Conservation (phyloP, 2,797 vertebrate genomes). For the Anolis apletophallus region DNA sequence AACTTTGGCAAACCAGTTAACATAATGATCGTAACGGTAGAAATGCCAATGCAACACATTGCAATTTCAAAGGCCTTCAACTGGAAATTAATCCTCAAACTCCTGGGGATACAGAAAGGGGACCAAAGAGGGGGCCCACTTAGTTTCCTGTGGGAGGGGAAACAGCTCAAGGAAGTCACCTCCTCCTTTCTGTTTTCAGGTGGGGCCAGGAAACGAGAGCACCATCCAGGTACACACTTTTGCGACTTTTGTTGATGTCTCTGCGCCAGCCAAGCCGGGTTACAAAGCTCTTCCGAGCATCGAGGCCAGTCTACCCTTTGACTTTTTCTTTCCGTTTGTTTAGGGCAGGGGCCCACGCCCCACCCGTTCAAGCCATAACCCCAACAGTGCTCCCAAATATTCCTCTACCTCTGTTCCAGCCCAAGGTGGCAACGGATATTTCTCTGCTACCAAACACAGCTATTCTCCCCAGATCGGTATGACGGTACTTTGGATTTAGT, state of each 20-base stretch:
- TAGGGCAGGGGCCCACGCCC: slow-evolving; percentile 52
- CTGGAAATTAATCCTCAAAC: too few species aligned
- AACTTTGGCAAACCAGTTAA: too few species aligned
- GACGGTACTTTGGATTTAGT: neutral
- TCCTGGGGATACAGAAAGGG: too few species aligned
- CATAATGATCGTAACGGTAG: too few species aligned
- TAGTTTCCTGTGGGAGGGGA: too few species aligned
- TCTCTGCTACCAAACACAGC: neutral
- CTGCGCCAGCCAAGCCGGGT: slow-evolving; percentile 85
- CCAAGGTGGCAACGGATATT: too few species aligned
- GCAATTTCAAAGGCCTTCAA: too few species aligned
- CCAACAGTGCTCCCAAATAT: too few species aligned
- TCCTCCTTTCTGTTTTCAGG: slow-evolving; percentile 65
- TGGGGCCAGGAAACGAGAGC: slow-evolving; percentile 55
- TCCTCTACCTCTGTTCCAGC: too few species aligned
- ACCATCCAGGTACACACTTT: slow-evolving; percentile 79
- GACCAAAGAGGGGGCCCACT: too few species aligned
- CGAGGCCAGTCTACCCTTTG: slow-evolving; percentile 87
- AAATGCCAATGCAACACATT: too few species aligned
- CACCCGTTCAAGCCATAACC: too few species aligned
- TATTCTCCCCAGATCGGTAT: neutral
- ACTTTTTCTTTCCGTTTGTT: slow-evolving; percentile 96
- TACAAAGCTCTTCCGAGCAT: slow-evolving; percentile 89
- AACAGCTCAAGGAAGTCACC: neutral
- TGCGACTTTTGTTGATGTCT: slow-evolving; percentile 86